Evolutionary conservation across 1,140 invertebrate genomes (phyloP), one percentile per base, ranked within the genome.

Genomic region (Whitmania pigra): DNA sequence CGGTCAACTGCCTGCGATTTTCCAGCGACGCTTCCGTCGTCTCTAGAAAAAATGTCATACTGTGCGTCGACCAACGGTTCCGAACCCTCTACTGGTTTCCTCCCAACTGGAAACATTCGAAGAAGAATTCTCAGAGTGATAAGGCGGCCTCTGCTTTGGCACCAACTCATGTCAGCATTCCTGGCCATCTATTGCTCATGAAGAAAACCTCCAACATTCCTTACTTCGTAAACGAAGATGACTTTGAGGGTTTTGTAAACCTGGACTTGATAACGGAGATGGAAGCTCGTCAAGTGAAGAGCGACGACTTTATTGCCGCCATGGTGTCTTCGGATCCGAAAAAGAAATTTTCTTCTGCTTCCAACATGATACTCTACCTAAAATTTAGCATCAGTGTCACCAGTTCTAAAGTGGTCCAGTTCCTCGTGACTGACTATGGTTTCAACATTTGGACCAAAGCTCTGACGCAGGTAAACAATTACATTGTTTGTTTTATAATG

Each of bases 191-290:
- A 18, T 63, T 63, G 29, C 22, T 31, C 57, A 13, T 63, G 22
- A 63, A 63, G 22, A 22, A 63, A 22, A 63, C 22, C 57, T 25
- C 57, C 9, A 63, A n/a, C 57, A 13, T 31, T 63, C 22, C 22
- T 31, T 63, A 31, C 18, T 63, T 11, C 57, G 29, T 63, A 13
- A 63, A 31, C 29, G 57, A 63, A 13, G 57, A 63, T 15, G 29
- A 63, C 57, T 63, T 63, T n/a, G 57, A 63, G 18, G 57, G 57
- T 22, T 63, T 63, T n/a, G 57, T 63, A 2, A 63, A 63, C 29
- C 22, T 63, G 22, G 57, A 63, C 57, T 31, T 63, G 22, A 18
- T 63, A 13, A 63, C 22, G 22, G 57, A 63, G 29, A 25, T 63
- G 11, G 57, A 63, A 63, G 22, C 57, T 22, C 22, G 57, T 63